These are phyloP conservation scores for Pheosia gnoma DNA, from an alignment of 2,888 invertebrate species.

Conservation along the genomic window DNA sequence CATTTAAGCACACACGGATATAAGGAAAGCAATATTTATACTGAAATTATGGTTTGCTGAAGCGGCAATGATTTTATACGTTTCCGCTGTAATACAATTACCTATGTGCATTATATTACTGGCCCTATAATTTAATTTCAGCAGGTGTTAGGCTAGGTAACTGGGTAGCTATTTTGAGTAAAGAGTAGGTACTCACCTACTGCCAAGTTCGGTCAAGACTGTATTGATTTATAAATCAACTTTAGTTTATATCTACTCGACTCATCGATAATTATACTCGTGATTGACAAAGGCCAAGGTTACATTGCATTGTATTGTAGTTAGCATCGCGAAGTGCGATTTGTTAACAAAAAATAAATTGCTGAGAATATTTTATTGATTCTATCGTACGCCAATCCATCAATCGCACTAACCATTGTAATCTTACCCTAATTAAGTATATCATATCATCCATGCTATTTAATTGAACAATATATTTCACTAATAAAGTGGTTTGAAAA, in stretches of 20 bases:
- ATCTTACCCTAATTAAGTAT: slow-evolving; percentile 2
- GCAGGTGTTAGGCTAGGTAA: not conserved
- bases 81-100: too few species aligned
- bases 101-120: too few species aligned
- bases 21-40: too few species aligned
- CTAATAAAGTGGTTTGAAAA: too few species aligned
- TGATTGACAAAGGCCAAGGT: slow-evolving; percentile 14
- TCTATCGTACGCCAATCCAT: not conserved
- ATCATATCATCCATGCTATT: not conserved
- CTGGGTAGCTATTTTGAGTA: not conserved
- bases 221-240: slow-evolving; percentile 12
- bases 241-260: slow-evolving; percentile 34
- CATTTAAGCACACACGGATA: too few species aligned
- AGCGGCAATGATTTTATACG: too few species aligned
- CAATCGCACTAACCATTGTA: slow-evolving; percentile 3
- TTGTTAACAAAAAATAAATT: not conserved
- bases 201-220: slow-evolving; percentile 14
- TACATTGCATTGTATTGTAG: slow-evolving; percentile 13
- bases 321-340: slow-evolving; percentile 6
- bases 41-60: too few species aligned
- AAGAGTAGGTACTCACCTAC: slow-evolving; percentile 30
- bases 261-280: slow-evolving; percentile 16
- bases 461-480: not conserved
- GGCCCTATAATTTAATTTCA: not conserved
- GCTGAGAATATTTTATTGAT: not conserved